phyloP scores from a whole-genome alignment of 1,140 invertebrate species.

The Cheumatopsyche charites region DNA sequence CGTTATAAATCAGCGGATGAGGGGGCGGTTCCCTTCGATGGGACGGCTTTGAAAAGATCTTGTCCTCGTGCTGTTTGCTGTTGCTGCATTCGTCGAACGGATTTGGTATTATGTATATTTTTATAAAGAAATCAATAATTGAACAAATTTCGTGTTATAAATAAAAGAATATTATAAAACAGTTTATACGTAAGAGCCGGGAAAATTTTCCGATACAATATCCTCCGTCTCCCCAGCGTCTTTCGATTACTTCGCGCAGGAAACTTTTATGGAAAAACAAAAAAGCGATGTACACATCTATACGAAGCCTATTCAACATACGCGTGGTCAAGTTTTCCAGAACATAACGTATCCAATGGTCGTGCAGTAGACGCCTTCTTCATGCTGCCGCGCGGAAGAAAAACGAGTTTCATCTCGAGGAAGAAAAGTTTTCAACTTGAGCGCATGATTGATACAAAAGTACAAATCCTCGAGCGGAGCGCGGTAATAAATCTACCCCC shows the following conservation, averaged over 20 bases:
- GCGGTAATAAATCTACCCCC: slow-evolving; percentile 13
- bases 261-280: slow-evolving; percentile 43
- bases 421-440: slow-evolving; percentile 37
- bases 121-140: too few species aligned
- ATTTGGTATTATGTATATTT: too few species aligned
- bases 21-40: slow-evolving; percentile 26
- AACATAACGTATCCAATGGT: not conserved
- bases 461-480: slow-evolving; percentile 24
- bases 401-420: slow-evolving; percentile 5
- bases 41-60: not conserved
- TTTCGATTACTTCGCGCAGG: slow-evolving; percentile 11
- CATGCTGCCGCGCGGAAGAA: too few species aligned
- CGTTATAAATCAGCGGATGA: slow-evolving; percentile 49
- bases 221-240: too few species aligned
- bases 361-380: not conserved
- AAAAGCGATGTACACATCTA: slow-evolving; percentile 19
- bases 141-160: too few species aligned
- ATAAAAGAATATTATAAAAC: too few species aligned
- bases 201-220: too few species aligned
- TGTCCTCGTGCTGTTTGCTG: not conserved
- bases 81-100: not conserved
- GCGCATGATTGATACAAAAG: slow-evolving; percentile 46
- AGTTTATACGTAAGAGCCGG: too few species aligned
- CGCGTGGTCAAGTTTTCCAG: not conserved
- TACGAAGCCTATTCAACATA: not conserved